Base-by-base conservation (phyloP, 2,113 vertebrate species). In the Mungos mungo region DNA sequence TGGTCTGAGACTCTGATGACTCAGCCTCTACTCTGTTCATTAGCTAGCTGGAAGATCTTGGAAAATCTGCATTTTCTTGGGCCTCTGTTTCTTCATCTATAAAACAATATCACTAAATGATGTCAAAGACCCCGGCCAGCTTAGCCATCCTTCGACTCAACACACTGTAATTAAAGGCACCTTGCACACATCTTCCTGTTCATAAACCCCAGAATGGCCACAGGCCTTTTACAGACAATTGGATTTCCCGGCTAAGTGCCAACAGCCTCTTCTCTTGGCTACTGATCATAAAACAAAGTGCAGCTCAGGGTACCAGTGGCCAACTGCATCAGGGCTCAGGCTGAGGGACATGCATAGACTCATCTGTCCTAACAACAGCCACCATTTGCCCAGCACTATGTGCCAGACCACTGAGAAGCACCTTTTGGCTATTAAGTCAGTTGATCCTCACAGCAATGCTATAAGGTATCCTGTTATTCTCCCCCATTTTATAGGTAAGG, bases 231-330 rank as follows among this genome's bases (percentile, higher is more conserved):
- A 85, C 52, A 96, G 81, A 63, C 90, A 54, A 86, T 82, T 91
- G 31, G 60, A 93, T 91, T 91, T 94, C 81, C 84, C 66, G 82
- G 29, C 23, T 94, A 88, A 93, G 81, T 71, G 88, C 88, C 93
- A 95, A 66, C 18, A 88, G 41, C 92, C 82, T 97, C 69, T 94
- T 92, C 52, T 45, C 79, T 95, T 94, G 85, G 81, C 74, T 93
- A 63, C 18, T 63, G 88, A 92, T 45, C 47, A 63, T 57, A 96
- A 95, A 94, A 77, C 88, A 96, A 94, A 91, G 65, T 63, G 31
- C 60, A 50, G 14, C n/a, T 84, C 35, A 16, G 35, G 66, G 23
- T 50, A 63, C 21, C 81, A 74, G 69, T 50, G 57, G 19, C 35
- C 14, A 1, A 90, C 1, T 89, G 82, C 72, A 47, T 50, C n/a